These are phyloP conservation scores for Nineta flava DNA, from an alignment of 2,888 invertebrate species.

Conservation along the genomic window DNA sequence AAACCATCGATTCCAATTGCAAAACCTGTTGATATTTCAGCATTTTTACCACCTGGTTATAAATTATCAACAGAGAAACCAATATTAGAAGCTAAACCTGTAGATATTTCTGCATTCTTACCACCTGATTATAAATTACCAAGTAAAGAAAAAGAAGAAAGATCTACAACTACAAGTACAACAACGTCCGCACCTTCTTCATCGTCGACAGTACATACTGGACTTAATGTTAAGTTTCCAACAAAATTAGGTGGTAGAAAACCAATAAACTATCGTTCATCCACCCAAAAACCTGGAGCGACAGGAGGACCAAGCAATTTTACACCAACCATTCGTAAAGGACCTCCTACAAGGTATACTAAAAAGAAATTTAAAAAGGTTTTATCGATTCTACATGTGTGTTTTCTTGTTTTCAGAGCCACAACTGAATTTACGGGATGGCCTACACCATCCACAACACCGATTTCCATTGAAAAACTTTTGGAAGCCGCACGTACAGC, in stretches of 20 bases:
- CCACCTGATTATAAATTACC: conserved; percentile 44
- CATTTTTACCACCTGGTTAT: conserved; percentile 29
- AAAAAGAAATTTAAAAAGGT: too few relatives aligned
- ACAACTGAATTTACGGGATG: conserved; percentile 84
- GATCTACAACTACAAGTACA: conserved; percentile 19
- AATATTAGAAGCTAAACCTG: conserved; percentile 16
- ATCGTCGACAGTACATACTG: conserved; percentile 22
- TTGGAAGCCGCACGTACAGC: conserved; percentile 49
- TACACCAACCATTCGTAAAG: conserved; percentile 60
- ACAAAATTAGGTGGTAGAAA: conserved; percentile 54
- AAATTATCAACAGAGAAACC: conserved; percentile 26
- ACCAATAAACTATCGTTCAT: conserved; percentile 32
- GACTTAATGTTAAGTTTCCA: conserved; percentile 59
- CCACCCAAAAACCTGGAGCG: conserved; percentile 35
- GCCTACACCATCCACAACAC: conserved; percentile 78
- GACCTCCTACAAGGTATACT: conserved; percentile 64
- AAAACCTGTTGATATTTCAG: conserved; percentile 20
- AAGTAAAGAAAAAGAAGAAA: conserved; percentile 34
- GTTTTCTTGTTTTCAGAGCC: conserved; percentile 35
- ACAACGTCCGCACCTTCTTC: conserved; percentile 29
- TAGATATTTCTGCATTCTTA: conserved; percentile 43
- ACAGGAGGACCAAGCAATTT: conserved; percentile 34
- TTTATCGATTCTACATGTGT: background rate
- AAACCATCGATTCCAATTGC: conserved; percentile 22
- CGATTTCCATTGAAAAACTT: conserved; percentile 68